Evolutionary conservation across 2,888 invertebrate species (phyloP).

Genomic region (Drosophila neotestacea): DNA sequence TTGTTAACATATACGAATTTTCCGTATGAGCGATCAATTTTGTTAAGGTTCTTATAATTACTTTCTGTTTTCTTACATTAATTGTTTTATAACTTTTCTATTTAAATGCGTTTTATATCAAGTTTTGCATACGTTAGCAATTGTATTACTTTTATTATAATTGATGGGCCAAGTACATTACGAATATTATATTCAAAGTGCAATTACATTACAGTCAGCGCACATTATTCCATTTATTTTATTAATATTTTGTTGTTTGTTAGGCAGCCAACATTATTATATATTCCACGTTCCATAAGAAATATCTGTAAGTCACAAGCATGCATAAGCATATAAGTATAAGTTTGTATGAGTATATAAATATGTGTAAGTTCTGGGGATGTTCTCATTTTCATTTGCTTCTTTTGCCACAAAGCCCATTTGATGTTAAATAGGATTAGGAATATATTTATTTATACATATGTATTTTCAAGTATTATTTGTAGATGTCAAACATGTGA

Average conservation of each 20-base stretch:
- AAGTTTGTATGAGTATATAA: neutral
- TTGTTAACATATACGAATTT: slow-evolving; percentile 19
- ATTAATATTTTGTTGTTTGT: slow-evolving; percentile 1
- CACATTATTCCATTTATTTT: neutral
- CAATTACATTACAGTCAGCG: slow-evolving; percentile 11
- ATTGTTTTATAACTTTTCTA: neutral
- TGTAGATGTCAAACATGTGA: too few species aligned
- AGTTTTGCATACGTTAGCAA: too few species aligned
- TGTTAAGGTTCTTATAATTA: slow-evolving; percentile 7
- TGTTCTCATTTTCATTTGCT: neutral
- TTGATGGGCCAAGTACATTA: neutral
- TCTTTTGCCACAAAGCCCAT: neutral
- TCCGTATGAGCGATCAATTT: slow-evolving; percentile 16
- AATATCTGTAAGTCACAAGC: slow-evolving; percentile 8
- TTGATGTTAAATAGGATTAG: neutral
- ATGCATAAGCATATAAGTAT: neutral
- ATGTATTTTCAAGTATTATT: neutral
- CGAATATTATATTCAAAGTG: slow-evolving; percentile 1
- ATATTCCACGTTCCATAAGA: slow-evolving; percentile 13
- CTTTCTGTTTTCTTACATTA: neutral
- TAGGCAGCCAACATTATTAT: slow-evolving; percentile 8
- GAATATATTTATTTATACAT: neutral
- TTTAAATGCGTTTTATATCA: neutral
- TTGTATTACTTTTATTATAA: neutral
- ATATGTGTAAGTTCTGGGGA: neutral